Conservation (phyloP, 1,140 invertebrate genomes). For the Listronotus bonariensis region DNA sequence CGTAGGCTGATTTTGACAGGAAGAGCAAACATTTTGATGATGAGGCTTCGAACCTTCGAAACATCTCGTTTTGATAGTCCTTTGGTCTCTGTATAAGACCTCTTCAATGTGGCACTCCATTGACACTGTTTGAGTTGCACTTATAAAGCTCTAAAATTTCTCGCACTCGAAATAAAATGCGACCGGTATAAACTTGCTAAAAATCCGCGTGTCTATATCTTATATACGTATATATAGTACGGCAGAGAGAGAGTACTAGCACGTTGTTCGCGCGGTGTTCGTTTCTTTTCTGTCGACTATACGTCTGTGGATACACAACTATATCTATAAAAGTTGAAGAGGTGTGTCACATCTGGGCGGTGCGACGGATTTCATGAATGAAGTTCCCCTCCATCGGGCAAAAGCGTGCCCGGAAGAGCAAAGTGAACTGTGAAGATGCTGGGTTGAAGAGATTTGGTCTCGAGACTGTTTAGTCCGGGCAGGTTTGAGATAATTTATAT, state of each 20-base stretch:
- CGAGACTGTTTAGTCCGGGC: slow-evolving; percentile 5
- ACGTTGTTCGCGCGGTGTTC: slow-evolving; percentile 1
- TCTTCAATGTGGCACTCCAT: slow-evolving; percentile 21
- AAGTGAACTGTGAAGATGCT: slow-evolving; percentile 25
- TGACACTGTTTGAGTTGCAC: neutral
- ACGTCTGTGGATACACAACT: slow-evolving; percentile 31
- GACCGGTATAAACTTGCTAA: slow-evolving; percentile 1
- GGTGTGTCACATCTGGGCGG: slow-evolving; percentile 32
- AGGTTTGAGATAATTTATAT: neutral
- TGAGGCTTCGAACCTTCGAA: no score
- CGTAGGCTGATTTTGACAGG: neutral
- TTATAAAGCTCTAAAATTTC: neutral
- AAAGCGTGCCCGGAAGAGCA: slow-evolving; percentile 26
- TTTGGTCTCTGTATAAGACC: slow-evolving; percentile 24
- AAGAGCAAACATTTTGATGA: neutral
- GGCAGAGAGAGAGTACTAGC: slow-evolving; percentile 9
- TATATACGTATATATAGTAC: neutral
- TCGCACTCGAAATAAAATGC: neutral
- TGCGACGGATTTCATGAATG: slow-evolving; percentile 31
- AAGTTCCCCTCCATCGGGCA: slow-evolving; percentile 12
- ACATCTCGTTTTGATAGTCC: slow-evolving; percentile 16
- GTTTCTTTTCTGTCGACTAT: slow-evolving; percentile 29
- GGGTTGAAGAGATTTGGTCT: slow-evolving; percentile 21
- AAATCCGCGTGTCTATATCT: no score
- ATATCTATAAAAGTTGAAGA: slow-evolving; percentile 33